A percentile compares a stretch with the other conserved stretches of the same genome.
Conservation (phyloP, 2,797 vertebrate genomes). For the Gadopsis marmoratus region DNA sequence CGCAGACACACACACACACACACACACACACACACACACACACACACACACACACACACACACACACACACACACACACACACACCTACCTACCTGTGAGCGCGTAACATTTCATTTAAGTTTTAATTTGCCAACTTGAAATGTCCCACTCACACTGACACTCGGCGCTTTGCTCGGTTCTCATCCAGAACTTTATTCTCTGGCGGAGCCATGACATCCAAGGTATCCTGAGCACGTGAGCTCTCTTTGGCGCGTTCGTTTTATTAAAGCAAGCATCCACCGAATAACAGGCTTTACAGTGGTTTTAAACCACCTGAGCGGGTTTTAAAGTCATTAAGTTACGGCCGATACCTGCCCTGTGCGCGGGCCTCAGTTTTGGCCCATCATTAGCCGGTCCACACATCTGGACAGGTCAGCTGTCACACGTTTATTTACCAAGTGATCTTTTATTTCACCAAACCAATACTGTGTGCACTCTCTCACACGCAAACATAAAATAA, state of each 20-base stretch:
- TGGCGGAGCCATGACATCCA: conserved; percentile 45
- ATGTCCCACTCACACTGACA: conserved; percentile 57
- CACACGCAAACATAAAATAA: neutral
- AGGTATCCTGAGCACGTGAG: conserved; percentile 47
- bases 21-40: no score
- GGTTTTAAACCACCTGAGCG: neutral
- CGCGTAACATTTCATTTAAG: conserved; percentile 59
- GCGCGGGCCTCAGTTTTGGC: no score
- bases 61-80: no score
- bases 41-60: no score
- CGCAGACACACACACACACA: conserved; percentile 47
- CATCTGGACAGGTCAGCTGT: neutral
- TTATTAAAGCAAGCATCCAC: conserved; percentile 16
- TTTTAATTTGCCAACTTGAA: conserved; percentile 65
- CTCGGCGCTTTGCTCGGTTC: conserved; percentile 36
- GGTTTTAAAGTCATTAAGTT: neutral
- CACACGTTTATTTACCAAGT: neutral
- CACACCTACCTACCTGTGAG: no score
- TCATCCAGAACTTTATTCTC: conserved; percentile 40
- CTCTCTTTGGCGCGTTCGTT: conserved; percentile 9
- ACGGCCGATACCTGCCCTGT: neutral
- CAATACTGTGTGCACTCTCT: neutral
- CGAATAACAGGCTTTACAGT: neutral
- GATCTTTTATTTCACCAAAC: neutral
- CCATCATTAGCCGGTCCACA: neutral